Base-by-base conservation (phyloP, 92 coral and sea anemone genomes). In the Phenganax subtilis region DNA sequence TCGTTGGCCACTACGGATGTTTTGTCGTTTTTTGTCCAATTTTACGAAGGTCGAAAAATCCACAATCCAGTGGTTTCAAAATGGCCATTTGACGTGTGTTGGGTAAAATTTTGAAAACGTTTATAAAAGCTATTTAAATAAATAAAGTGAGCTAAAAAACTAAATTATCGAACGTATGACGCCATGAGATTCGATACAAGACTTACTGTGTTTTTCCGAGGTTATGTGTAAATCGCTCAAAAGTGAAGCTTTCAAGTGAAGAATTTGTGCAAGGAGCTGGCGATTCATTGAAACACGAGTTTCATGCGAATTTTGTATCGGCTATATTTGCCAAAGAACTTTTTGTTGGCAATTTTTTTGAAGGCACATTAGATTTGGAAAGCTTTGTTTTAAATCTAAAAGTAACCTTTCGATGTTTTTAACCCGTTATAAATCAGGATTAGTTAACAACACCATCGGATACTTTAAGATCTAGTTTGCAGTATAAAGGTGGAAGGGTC, bases 311-410 rank as follows among this genome's bases (percentile, higher is more conserved):
- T 9, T 44, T 0, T 15, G 20, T 51, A 27, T 79, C 74, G 17
- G 54, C 61, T 6, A 60, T 62, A 51, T 90, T 90, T 76, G 93
- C 93, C 58, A 90, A 90, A 66, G 93, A 90, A 27, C 85, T 90
- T 12, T 90, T 87, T 58, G 82, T 90, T 12, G 93, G 93, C 31
- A 77, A 87, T 75, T 83, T 85, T 20, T 29, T 78, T 80, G 59
- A 90, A 90, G 90, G 93, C 87, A 70, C 7, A 55, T 65, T 12
- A 9, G 0, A 15, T 57, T 65, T 47, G 16, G 10, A 20, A 20
- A 20, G 25, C 25, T 20, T 28, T 51, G 51, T 9, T n/a, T 44
- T 55, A 51, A 9, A 55, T 15, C 37, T 3, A 55, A 27, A 9
- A 55, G 0, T 53, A 20, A n/a, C 12, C 69, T 31, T 15, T 30